Base-by-base conservation (phyloP, 2,113 vertebrate genomes). In the Toxotes jaculatrix region DNA sequence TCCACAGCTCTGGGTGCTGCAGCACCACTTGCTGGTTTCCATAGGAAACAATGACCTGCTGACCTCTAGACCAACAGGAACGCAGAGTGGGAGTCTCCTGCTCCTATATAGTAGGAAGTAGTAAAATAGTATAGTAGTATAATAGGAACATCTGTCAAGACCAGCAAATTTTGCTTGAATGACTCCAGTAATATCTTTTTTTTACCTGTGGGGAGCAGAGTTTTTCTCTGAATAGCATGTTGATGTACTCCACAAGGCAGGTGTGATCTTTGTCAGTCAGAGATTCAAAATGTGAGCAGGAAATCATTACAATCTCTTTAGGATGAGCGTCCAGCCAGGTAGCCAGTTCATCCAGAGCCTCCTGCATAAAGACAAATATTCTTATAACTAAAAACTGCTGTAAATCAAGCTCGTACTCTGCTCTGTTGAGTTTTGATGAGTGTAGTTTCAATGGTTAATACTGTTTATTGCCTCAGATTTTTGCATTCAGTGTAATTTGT, bases 31-130 rank as follows among this genome's bases (percentile, higher is more conserved):
- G 72, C 78, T 79, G 75, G 82, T 94, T n/a, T 16, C 79, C 91
- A 40, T 95, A 96, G 36, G 92, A 95, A 59, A 95, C 56, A 11
- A 96, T 84, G 5, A 95, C 82, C 88, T 95, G 95, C 73, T 91
- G 92, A 55, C 88, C 81, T 67, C 56, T 65, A 62, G 80, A 77
- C 95, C 95, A 95, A 64, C 95, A 95, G 16, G 79, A 87, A 1
- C 64, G 69, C 71, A 96, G 79, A 1, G 93, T 91, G 8, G 95
- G 91, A 12, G n/a, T 73, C 4, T 92, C 91, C 95, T 95, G 74
- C 80, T 81, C 6, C 32, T 0, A 70, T 32, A n/a, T n/a, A n/a
- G n/a, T n/a, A n/a, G n/a, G n/a, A n/a, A n/a, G n/a, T n/a, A n/a
- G n/a, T n/a, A n/a, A n/a, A n/a, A n/a, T n/a, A n/a, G n/a, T n/a